Percentiles rank a stretch among this genome's conserved stretches.
These are phyloP conservation scores for Antitype chi DNA, from an alignment of 2,888 invertebrate species.

Conservation along the genomic window DNA sequence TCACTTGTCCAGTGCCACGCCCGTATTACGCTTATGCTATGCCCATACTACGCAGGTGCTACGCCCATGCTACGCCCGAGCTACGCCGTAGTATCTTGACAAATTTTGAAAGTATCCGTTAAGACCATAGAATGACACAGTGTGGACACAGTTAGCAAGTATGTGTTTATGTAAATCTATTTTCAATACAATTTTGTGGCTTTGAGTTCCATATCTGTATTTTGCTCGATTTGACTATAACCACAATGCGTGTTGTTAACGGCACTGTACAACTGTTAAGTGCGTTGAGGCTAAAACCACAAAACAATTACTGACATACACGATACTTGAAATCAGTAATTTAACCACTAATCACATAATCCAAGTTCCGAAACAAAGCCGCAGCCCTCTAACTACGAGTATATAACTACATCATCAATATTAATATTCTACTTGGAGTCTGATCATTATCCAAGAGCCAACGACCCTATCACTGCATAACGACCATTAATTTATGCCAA, in stretches of 20 bases:
- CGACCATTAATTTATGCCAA: constrained; percentile 52
- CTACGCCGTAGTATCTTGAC: constrained; percentile 24
- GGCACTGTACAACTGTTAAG: constrained; percentile 5
- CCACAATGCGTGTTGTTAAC: constrained; percentile 5
- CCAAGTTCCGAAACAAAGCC: constrained; percentile 12
- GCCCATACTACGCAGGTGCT: not conserved
- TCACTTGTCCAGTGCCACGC: not conserved
- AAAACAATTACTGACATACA: constrained; percentile 11
- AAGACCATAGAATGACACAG: not conserved
- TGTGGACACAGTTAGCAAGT: not conserved
- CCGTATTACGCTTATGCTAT: not conserved
- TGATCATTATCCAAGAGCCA: constrained; percentile 46
- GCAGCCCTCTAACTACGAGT: constrained; percentile 5
- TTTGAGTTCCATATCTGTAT: not conserved
- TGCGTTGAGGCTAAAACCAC: not conserved
- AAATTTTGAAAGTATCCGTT: not conserved
- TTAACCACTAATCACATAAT: constrained; percentile 21
- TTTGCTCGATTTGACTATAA: constrained; percentile 4
- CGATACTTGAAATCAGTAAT: constrained; percentile 22
- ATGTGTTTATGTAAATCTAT: constrained; percentile 1
- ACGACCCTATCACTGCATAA: constrained; percentile 36
- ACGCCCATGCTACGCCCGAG: not conserved
- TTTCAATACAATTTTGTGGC: not conserved
- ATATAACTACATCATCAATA: constrained; percentile 30
- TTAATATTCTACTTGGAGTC: constrained; percentile 29